Base-by-base conservation (phyloP, 2,113 vertebrate species). In the Burhinus bistriatus region DNA sequence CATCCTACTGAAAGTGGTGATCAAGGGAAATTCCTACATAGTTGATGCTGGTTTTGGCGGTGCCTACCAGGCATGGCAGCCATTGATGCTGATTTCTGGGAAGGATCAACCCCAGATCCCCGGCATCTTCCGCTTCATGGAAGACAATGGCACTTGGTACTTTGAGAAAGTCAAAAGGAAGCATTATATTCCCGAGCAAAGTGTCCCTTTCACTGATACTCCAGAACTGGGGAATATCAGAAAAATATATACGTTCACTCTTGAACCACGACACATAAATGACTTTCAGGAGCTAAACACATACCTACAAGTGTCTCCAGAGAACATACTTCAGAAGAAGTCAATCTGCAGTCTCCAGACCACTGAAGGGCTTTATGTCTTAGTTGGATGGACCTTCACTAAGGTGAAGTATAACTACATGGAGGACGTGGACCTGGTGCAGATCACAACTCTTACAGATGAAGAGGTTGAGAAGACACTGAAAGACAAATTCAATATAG, bases 281-380 rank as follows among this genome's bases (percentile, higher is more conserved):
- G 89, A 99, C 90, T 99, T 99, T 83, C 75, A 96, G 9, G 93
- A 97, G 13, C 51, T 54, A 7, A 97, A 87, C 32, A 6, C 69
- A 1, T 89, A 29, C 22, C 97, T 98, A 3, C 99, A 99, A 83
- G 97, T 97, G 5, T 97, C 97, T 34, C 97, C 98, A 12, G 40
- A 94, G 1, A 98, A 97, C 40, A 68, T 98, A 34, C 99, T 99
- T 68, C 93, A 14, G 36, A 98, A 98, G 38, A 99, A 99, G 75
- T 99, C 99, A 14, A 97, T 99, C 90, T 99, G 98, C 94, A 98
- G 84, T 16, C 95, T 99, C 87, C 99, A 99, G 93, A 99, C 98
- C 5, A 20, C 88, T 29, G 97, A 92, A 21, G 99, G 98, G 11
- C 96, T 98, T 91, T 94, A 90, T 84, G 98, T 93, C 78, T 97